Base-by-base conservation (phyloP, 2,797 vertebrate genomes). In the Falco berigora region DNA sequence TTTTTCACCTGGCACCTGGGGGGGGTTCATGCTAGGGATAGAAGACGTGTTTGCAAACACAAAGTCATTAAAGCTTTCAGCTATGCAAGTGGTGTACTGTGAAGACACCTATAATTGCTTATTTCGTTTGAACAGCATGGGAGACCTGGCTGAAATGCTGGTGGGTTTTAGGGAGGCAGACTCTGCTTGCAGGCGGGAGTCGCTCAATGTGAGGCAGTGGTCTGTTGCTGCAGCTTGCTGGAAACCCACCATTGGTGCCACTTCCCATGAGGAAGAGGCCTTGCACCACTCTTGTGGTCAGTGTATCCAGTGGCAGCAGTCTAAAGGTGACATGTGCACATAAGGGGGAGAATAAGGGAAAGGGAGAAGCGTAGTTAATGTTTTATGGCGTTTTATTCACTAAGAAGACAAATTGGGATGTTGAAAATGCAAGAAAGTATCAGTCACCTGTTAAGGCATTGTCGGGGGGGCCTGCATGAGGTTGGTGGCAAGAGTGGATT, bases 181-280 rank as follows among this genome's bases (percentile, higher is more conserved):
- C 7, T 40, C 40, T 28, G 30, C 12, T 34, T 73, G 42, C 30
- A 27, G 64, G 56, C 46, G 10, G 42, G 18, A 61, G 38, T 34
- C 4, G 1, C 22, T 32, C 11, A 11, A 0, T 61, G 22, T 4
- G 10, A 72, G 47, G 38, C 30, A 56, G 21, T 0, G 2, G 18
- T n/a, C 52, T 69, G 24, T 44, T 9, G 2, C n/a, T 36, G 42
- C 40, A 36, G 7, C 46, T 86, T 77, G 7, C 47, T 58, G 55
- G 46, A 42, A 82, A 44, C 17, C 10, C 28, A 38, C 15, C 23
- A 4, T 7, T 72, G 55, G 11, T 69, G 32, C 36, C 38, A 32
- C 22, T 42, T 42, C 6, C 0, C 0, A 3, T 1, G 21, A 66
- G 14, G 50, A 49, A 11, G 15, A n/a, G 32, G 23, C 22, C 38